Evolutionary conservation across 2,888 invertebrate genomes (phyloP), one percentile per base, ranked within the genome.

Genomic region (Hecatera dysodea): DNA sequence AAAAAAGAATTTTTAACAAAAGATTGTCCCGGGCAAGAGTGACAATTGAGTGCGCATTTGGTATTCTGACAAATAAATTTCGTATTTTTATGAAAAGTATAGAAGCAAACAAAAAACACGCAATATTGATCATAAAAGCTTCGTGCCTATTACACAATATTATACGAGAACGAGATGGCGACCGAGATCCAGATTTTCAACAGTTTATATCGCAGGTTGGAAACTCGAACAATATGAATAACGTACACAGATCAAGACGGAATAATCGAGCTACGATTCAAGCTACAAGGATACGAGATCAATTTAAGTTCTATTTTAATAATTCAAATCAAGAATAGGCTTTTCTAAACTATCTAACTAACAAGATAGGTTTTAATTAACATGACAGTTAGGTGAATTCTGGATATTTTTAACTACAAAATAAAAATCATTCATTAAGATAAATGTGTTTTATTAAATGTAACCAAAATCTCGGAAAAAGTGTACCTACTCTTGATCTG

Each of bases 11-110:
- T 50, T 50, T 50, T 8, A 50, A 50, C 50, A 57, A 57, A 57
- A 57, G 24, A 42, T 57, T 57, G 42, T 57, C 57, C 24, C 39
- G 57, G 39, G 57, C 57, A 39, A 57, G 42, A 57, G 57, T 52
- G 19, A 62, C 62, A 46, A 65, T 75, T 39, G 76, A 77, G 55
- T 77, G 76, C 57, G 69, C 55, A 17, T 75, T 69, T 72, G 80
- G 75, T 48, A 80, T 80, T 53, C 44, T 78, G n/a, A 71, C 74
- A 29, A 75, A 68, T 36, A 72, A 72, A 53, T 72, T 36, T 36
- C 67, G 67, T 27, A 61, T 66, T 60, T 72, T 72, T 48, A 27
- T 11, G 29, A 67, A 52, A 61, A 24, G 42, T 46, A 61, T 72
- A 46, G 67, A 67, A 24, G 48, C 61, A 48, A 22, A 48, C 61